These are phyloP conservation scores for Sylvia atricapilla DNA, from an alignment of 2,113 vertebrate genomes.

Conservation along the genomic window DNA sequence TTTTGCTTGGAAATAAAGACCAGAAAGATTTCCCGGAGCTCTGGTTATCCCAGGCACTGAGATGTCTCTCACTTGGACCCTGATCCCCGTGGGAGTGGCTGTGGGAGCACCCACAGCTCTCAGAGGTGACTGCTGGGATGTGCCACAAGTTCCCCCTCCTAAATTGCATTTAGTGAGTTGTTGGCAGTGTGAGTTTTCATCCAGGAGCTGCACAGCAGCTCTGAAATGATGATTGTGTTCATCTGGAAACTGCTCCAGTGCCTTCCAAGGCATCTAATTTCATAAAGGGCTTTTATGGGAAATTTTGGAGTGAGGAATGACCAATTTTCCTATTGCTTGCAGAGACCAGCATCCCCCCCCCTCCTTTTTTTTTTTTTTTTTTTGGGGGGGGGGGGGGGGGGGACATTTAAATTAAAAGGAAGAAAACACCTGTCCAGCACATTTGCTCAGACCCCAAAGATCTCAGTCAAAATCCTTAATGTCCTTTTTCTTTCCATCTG, in stretches of 20 bases:
- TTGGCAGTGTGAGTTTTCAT: not conserved
- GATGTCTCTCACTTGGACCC: not conserved
- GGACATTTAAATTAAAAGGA: slow-evolving; percentile 5
- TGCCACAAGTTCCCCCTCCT: not conserved
- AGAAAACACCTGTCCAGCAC: slow-evolving; percentile 48
- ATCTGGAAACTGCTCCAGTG: slow-evolving; percentile 3
- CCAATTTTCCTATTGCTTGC: not conserved
- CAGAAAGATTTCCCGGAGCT: not conserved
- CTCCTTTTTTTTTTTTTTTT: not conserved
- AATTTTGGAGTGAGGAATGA: not conserved
- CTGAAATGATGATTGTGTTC: not conserved
- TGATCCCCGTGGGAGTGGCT: rapidly evolving
- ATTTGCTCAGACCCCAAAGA: slow-evolving; percentile 18
- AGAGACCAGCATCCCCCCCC: not conserved
- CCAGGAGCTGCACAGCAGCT: slow-evolving; percentile 5
- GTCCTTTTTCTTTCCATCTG: slow-evolving; percentile 36
- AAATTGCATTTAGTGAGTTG: not conserved
- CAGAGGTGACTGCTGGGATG: not conserved
- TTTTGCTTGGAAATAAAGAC: not conserved
- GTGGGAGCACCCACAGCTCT: not conserved
- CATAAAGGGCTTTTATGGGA: slow-evolving; percentile 35
- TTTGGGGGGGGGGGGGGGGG: too few species aligned
- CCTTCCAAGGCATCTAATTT: slow-evolving; percentile 39
- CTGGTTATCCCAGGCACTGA: not conserved
- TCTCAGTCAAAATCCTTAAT: not conserved